These are phyloP conservation scores for Nannospalax galili DNA, from an alignment of 2,113 vertebrate species.

Conservation along the genomic window DNA sequence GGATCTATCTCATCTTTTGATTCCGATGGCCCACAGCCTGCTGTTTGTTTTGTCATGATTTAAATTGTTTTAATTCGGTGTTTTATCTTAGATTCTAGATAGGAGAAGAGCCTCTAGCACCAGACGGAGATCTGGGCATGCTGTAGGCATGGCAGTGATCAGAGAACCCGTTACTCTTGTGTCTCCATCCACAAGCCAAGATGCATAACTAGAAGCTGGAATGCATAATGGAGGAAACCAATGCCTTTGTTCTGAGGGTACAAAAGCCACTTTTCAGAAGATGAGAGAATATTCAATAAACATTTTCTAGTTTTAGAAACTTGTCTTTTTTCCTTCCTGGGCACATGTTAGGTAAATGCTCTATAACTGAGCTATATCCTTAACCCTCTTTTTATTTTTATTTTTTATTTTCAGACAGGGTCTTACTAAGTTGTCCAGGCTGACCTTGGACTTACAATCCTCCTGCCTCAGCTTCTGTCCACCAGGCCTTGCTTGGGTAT, in stretches of 20 bases:
- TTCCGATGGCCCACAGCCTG: not conserved
- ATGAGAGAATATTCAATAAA: not conserved
- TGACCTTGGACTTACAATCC: not conserved
- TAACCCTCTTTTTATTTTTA: not conserved
- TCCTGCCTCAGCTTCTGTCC: not conserved
- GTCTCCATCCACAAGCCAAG: not conserved
- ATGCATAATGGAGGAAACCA: not conserved
- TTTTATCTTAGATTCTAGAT: not conserved
- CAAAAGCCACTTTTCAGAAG: not conserved
- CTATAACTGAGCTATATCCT: not conserved
- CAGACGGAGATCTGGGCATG: rapidly evolving
- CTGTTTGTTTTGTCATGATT: not conserved
- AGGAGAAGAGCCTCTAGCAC: not conserved
- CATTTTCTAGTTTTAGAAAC: not conserved
- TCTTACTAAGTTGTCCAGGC: not conserved
- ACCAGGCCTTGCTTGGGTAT: not conserved
- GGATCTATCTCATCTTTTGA: constrained; percentile 5
- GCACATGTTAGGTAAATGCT: not conserved
- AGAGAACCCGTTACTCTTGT: not conserved
- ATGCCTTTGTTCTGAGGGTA: not conserved
- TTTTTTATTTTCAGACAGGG: not conserved
- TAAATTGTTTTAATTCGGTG: not conserved
- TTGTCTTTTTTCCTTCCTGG: not conserved
- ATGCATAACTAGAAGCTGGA: not conserved
- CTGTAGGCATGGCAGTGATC: not conserved